Evolutionary conservation across 2,888 invertebrate species (phyloP).

Genomic region (Enoplolaimus lenunculus): DNA sequence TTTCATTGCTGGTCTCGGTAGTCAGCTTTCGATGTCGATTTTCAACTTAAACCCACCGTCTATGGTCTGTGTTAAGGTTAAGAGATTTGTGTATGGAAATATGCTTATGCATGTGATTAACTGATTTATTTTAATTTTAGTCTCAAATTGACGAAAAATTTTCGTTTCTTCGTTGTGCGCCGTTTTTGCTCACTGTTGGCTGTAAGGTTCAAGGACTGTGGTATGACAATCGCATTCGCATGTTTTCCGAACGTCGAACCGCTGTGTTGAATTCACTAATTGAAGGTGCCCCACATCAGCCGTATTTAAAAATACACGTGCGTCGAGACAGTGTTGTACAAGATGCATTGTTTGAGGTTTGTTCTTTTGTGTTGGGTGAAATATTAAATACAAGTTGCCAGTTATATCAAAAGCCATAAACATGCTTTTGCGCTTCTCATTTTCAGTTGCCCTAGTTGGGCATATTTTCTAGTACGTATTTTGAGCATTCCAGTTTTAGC

Average conservation of each 20-base stretch:
- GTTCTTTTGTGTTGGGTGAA: constrained; percentile 7
- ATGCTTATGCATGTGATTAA: too few species aligned
- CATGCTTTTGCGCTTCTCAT: not conserved
- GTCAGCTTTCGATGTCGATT: too few species aligned
- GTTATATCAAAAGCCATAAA: not conserved
- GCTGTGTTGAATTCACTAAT: constrained; percentile 68
- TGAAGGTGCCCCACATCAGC: constrained; percentile 61
- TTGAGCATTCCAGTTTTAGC: too few species aligned
- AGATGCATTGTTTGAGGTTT: constrained; percentile 56
- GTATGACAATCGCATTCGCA: constrained; percentile 81
- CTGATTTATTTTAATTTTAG: too few species aligned
- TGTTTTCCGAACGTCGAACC: constrained; percentile 77
- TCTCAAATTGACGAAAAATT: too few species aligned
- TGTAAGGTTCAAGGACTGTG: constrained; percentile 55
- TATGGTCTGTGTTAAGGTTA: too few species aligned
- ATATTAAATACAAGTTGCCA: not conserved
- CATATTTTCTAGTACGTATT: too few species aligned
- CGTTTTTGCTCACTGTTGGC: constrained; percentile 19
- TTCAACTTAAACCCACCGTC: too few species aligned
- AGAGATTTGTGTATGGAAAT: too few species aligned
- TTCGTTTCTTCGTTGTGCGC: constrained; percentile 17
- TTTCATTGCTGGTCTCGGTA: too few species aligned
- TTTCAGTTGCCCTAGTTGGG: too few species aligned
- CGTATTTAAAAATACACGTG: constrained; percentile 59
- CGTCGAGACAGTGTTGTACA: constrained; percentile 72